These are phyloP conservation scores for Cheilosia grossa DNA, from an alignment of 2,888 invertebrate species.

Conservation along the genomic window DNA sequence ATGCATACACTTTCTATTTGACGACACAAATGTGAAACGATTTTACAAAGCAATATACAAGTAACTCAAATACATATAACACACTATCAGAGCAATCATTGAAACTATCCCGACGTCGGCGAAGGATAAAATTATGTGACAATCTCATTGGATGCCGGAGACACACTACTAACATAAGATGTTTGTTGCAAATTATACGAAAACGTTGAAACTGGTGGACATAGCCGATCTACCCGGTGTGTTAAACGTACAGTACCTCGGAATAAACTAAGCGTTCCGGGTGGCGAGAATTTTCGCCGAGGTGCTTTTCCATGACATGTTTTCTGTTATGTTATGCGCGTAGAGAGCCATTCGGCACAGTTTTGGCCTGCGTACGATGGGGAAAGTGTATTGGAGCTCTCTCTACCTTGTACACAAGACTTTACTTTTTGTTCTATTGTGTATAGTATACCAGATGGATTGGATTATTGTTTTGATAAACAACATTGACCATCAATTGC, in stretches of 20 bases:
- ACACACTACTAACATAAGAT: slow-evolving; percentile 42
- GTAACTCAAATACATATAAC: background rate
- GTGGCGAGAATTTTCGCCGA: slow-evolving; percentile 38
- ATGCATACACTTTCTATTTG: slow-evolving; percentile 40
- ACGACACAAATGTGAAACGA: slow-evolving; percentile 28
- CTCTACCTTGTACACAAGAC: slow-evolving; percentile 23
- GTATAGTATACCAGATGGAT: slow-evolving; percentile 49
- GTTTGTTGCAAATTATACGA: slow-evolving; percentile 63
- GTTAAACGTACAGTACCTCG: slow-evolving; percentile 53
- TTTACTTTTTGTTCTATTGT: slow-evolving; percentile 23
- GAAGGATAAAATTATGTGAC: slow-evolving; percentile 30
- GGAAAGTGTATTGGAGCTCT: slow-evolving; percentile 9
- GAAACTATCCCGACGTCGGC: slow-evolving; percentile 18
- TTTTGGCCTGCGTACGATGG: slow-evolving; percentile 31
- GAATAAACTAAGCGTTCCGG: slow-evolving; percentile 53
- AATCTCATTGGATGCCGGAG: slow-evolving; percentile 37
- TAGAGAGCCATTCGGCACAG: slow-evolving; percentile 33
- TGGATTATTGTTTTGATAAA: slow-evolving; percentile 67
- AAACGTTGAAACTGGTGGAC: slow-evolving; percentile 24
- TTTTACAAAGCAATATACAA: slow-evolving; percentile 14
- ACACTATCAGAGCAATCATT: slow-evolving; percentile 7
- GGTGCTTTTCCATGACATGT: slow-evolving; percentile 65
- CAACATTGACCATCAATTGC: slow-evolving; percentile 64
- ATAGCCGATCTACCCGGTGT: slow-evolving; percentile 30
- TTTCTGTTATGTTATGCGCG: slow-evolving; percentile 62